Conservation (phyloP, 2,888 invertebrate genomes). For the Trisateles emortualis region DNA sequence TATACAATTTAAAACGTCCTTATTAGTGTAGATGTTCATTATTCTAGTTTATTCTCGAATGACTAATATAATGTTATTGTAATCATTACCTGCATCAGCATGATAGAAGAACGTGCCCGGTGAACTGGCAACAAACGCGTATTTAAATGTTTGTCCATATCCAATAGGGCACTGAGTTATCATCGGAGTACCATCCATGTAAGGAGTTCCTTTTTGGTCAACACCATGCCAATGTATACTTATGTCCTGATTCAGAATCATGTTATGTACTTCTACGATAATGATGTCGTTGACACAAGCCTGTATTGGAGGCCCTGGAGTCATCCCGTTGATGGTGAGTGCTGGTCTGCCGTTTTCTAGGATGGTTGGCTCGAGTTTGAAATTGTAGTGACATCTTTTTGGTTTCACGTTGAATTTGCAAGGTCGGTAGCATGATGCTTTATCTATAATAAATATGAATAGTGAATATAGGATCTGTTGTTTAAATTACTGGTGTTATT, state of each 20-base stretch:
- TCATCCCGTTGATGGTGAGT: slow-evolving; percentile 71
- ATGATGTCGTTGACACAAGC: slow-evolving; percentile 91
- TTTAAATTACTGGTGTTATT: no score
- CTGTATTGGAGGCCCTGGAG: slow-evolving; percentile 86
- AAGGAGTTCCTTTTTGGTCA: slow-evolving; percentile 88
- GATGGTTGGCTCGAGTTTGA: slow-evolving; percentile 70
- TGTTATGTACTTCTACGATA: slow-evolving; percentile 91
- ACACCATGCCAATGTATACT: slow-evolving; percentile 93
- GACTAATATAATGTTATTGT: background rate
- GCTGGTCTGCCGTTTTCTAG: slow-evolving; percentile 64
- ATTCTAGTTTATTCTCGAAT: no score
- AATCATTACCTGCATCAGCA: slow-evolving; percentile 87
- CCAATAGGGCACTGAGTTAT: slow-evolving; percentile 92
- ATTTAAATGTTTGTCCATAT: slow-evolving; percentile 90
- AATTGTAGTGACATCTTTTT: slow-evolving; percentile 72
- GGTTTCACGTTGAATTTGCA: slow-evolving; percentile 84
- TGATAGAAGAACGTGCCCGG: slow-evolving; percentile 92
- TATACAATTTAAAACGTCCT: no score
- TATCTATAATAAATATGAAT: slow-evolving; percentile 54
- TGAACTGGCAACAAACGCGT: slow-evolving; percentile 89
- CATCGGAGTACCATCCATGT: slow-evolving; percentile 92
- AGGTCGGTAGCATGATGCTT: slow-evolving; percentile 75
- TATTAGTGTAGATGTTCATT: no score
- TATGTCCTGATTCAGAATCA: slow-evolving; percentile 89
- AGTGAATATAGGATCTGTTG: background rate